phyloP scores from a whole-genome alignment of 2,888 invertebrate genomes.

The Gasteruption jaculator region DNA sequence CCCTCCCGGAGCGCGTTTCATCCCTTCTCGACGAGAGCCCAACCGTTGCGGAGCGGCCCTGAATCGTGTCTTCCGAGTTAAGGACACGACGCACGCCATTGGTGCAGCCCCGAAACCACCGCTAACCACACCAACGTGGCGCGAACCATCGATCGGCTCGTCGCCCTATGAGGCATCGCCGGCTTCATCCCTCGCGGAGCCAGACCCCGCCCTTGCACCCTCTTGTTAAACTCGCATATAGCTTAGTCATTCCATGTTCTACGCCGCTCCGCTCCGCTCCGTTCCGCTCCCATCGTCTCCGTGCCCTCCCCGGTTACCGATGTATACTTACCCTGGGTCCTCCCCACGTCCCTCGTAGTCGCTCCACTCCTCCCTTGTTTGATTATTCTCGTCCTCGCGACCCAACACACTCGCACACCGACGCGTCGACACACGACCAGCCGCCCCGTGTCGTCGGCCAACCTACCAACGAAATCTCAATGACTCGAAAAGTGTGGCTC shows the following conservation, averaged over 20 bases:
- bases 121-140: slow-evolving; percentile 33
- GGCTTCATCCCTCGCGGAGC: slow-evolving; percentile 35
- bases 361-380: slow-evolving; percentile 1
- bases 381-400: not conserved
- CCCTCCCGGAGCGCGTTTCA: slow-evolving; percentile 10
- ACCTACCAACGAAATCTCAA: too few relatives aligned
- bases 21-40: slow-evolving; percentile 24
- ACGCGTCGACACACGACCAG: slow-evolving; percentile 12
- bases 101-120: slow-evolving; percentile 38
- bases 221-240: slow-evolving; percentile 21
- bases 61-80: slow-evolving; percentile 40
- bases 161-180: slow-evolving; percentile 42
- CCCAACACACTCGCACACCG: slow-evolving; percentile 4
- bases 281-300: slow-evolving; percentile 2
- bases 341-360: slow-evolving; percentile 13
- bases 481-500: too few relatives aligned
- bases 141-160: slow-evolving; percentile 44
- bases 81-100: slow-evolving; percentile 38
- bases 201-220: slow-evolving; percentile 33
- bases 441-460: too few relatives aligned
- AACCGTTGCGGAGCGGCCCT: slow-evolving; percentile 15
- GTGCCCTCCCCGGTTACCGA: slow-evolving; percentile 7
- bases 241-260: slow-evolving; percentile 6
- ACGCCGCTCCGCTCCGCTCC: slow-evolving; percentile 6
- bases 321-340: slow-evolving; percentile 8